Conservation (phyloP, 2,888 invertebrate genomes). For the Lasioglossum morio region DNA sequence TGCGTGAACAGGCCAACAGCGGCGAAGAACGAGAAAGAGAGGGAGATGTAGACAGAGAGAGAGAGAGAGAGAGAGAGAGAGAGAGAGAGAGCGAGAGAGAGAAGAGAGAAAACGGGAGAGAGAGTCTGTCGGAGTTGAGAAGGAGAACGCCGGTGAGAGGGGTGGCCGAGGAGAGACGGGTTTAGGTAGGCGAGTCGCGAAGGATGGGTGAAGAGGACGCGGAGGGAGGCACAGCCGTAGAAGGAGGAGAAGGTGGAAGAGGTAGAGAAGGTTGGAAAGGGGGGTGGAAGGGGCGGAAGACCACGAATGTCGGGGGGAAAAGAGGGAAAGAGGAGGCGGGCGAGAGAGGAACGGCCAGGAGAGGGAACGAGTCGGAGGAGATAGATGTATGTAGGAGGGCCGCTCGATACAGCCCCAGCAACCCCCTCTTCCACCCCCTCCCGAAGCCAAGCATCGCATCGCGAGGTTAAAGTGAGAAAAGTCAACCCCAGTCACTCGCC, state of each 20-base stretch:
- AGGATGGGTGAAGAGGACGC: conserved; percentile 71
- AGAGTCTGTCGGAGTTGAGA: conserved; percentile 60
- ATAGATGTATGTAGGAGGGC: conserved; percentile 85
- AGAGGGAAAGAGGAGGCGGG: conserved; percentile 80
- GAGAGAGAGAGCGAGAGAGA: conserved; percentile 39
- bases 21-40: conserved; percentile 50
- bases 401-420: conserved; percentile 85
- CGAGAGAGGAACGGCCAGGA: conserved; percentile 70
- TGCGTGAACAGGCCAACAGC: conserved; percentile 45
- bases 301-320: conserved; percentile 82
- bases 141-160: conserved; percentile 53
- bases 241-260: conserved; percentile 73
- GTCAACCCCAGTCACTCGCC: conserved; percentile 83
- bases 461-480: conserved; percentile 85
- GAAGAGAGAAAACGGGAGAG: conserved; percentile 39
- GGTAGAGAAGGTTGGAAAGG: conserved; percentile 77
- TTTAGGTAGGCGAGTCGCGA: conserved; percentile 76
- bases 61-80: conserved; percentile 44
- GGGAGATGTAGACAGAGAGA: conserved; percentile 21
- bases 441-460: conserved; percentile 84
- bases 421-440: conserved; percentile 79
- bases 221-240: conserved; percentile 65
- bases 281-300: conserved; percentile 80
- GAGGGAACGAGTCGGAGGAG: conserved; percentile 80
- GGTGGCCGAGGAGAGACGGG: conserved; percentile 57